Base-by-base conservation (phyloP, 2,113 vertebrate species). In the Limanda limanda region DNA sequence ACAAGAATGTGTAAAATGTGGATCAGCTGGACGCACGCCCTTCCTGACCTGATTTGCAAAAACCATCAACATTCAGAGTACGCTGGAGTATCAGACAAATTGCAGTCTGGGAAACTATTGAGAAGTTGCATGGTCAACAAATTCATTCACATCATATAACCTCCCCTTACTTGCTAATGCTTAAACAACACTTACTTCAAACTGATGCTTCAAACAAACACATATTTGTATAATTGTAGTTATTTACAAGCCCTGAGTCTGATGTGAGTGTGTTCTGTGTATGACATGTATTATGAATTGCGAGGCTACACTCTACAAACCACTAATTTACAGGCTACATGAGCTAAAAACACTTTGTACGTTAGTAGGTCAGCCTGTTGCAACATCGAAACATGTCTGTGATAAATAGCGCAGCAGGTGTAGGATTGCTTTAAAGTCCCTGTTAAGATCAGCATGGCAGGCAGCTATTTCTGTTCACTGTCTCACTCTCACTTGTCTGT, bases 1-100 rank as follows among this genome's bases (percentile, higher is more conserved):
- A 25, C 13, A 80, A 64, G 79, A 90, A 92, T 91, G 84, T 82
- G 63, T 71, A 57, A 82, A 88, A 92, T 92, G 90, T 86, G 72
- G 86, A 81, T 76, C 56, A 58, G 58, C 73, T 24, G 17, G 79
- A 75, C 1, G 1, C 9, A 35, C 31, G 5, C 1, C 31, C 40
- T 58, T 48, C 23, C 20, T 54, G 25, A 68, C 20, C 57, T 45
- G 48, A 71, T 68, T 17, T 51, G 20, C 11, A 4, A n/a, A 74
- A 68, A 20, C n/a, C 23, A 6, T 23, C 21, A 21, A 12, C 58
- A 35, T 2, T 35, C 37, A 56, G 17, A 63, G 14, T 4, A 20
- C 25, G 67, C 13, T 10, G 10, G 9, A n/a, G 37, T 35, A 42
- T 63, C 17, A n/a, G 18, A 35, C 24, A 56, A 27, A 62, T 66